Conservation (phyloP, 2,113 vertebrate species). For the Chionomys nivalis region DNA sequence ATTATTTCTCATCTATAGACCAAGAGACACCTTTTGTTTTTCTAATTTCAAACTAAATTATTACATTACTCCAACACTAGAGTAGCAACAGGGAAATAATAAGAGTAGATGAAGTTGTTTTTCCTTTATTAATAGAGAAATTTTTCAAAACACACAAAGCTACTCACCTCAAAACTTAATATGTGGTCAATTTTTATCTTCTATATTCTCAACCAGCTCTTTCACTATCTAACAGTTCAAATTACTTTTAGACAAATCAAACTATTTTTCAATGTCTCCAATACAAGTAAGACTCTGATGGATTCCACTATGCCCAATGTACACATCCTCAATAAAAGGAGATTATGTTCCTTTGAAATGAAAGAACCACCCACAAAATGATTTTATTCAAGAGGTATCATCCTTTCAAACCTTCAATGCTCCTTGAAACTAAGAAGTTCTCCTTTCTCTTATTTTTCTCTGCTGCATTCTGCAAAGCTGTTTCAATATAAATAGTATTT, state of each 20-base stretch:
- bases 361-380: constrained; percentile 4
- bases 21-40: neutral
- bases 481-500: neutral
- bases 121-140: constrained; percentile 31
- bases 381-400: neutral
- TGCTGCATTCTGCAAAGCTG: constrained; percentile 8
- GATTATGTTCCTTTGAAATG: neutral
- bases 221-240: neutral
- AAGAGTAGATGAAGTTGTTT: neutral
- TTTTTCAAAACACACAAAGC: constrained; percentile 2
- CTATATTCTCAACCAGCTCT: neutral
- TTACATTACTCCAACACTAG: neutral
- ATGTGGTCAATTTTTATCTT: neutral
- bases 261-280: neutral
- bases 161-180: constrained; percentile 41
- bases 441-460: constrained; percentile 29
- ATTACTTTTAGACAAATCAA: constrained; percentile 44
- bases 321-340: neutral
- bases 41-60: constrained; percentile 45
- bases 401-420: neutral
- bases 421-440: constrained; percentile 14
- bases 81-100: neutral
- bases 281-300: neutral
- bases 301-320: neutral
- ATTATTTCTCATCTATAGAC: constrained; percentile 26